A percentile compares a stretch with the other conserved stretches of the same genome.
phyloP scores from a whole-genome alignment of 2,113 vertebrate species.

The Tinamus guttatus region DNA sequence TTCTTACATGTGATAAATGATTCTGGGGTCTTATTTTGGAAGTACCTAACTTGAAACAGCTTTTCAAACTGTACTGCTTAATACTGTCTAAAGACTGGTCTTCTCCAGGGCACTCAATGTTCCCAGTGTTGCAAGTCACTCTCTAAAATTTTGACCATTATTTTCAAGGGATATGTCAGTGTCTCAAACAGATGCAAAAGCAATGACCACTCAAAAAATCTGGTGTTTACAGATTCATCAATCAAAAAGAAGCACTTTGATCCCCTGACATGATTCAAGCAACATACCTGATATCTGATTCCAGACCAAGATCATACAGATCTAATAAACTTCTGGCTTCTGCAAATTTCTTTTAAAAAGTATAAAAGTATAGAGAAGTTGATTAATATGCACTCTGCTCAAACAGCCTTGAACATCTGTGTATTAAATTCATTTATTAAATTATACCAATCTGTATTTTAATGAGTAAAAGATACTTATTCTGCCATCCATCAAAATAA shows the following conservation, averaged over 20 bases:
- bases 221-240: conserved; percentile 79
- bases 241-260: conserved; percentile 76
- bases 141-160: conserved; percentile 52
- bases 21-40: conserved; percentile 31
- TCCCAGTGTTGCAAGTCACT: conserved; percentile 10
- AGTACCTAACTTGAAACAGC: conserved; percentile 50
- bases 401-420: conserved; percentile 87
- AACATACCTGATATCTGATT: conserved; percentile 73
- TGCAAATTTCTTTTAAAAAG: conserved; percentile 80
- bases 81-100: conserved; percentile 11
- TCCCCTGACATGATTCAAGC: conserved; percentile 73
- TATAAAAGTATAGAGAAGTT: conserved; percentile 85
- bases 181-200: conserved; percentile 59
- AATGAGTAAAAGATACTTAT: conserved; percentile 89
- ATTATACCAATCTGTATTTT: conserved; percentile 90
- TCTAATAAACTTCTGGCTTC: conserved; percentile 88
- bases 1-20: conserved; percentile 5
- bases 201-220: conserved; percentile 53
- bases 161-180: conserved; percentile 61
- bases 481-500: conserved; percentile 90
- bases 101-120: conserved; percentile 9
- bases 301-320: conserved; percentile 78
- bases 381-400: conserved; percentile 85
- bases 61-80: conserved; percentile 12
- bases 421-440: conserved; percentile 90